Evolutionary conservation across 2,113 vertebrate species (phyloP), one percentile per base, ranked within the genome.

Genomic region (Apodemus speciosus): DNA sequence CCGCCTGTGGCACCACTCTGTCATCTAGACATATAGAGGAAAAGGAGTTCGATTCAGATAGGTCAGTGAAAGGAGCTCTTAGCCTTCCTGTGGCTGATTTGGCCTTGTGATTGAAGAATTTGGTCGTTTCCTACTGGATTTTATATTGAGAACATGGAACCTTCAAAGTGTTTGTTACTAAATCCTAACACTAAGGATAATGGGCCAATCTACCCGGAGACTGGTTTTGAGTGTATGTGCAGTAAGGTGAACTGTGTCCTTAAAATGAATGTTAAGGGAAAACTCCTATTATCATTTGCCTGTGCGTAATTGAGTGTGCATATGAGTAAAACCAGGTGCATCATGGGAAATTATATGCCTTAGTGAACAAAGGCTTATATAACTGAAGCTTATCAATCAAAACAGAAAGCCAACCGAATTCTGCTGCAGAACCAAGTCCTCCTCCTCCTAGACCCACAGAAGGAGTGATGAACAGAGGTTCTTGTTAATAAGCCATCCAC

Each of bases 1-100:
- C 2, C 2, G 0, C 38, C 3, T 9, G 23, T 2, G 2, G 38
- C 53, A 13, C 38, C 21, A 6, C 11, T 20, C 51, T 72, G 56
- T 64, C 35, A 64, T 73, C 7, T 32, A 9, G 11, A 69, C 81
- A 88, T 51, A 11, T 20, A 35, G 27, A 80, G 21, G 35, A 72
- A 94, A 58, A 80, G 11, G 40, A 53, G 16, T 23, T 79, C 2
- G 4, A 21, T 58, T 90, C 89, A 16, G 60, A 46, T n/a, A 35
- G 6, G 43, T 32, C 16, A 7, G 23, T 71, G 53, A 46, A 53
- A 21, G 77, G 4, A 21, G 21, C 18, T n/a, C 20, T 87, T 69
- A 25, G 15, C 5, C 21, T 69, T 64, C 40, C 25, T 0, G 0
- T 14, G 40, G 80, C 18, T 32, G 40, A 85, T 32, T 79, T 9